phyloP scores from a whole-genome alignment of 2,797 vertebrate genomes.

The Neopelma chrysocephalum region DNA sequence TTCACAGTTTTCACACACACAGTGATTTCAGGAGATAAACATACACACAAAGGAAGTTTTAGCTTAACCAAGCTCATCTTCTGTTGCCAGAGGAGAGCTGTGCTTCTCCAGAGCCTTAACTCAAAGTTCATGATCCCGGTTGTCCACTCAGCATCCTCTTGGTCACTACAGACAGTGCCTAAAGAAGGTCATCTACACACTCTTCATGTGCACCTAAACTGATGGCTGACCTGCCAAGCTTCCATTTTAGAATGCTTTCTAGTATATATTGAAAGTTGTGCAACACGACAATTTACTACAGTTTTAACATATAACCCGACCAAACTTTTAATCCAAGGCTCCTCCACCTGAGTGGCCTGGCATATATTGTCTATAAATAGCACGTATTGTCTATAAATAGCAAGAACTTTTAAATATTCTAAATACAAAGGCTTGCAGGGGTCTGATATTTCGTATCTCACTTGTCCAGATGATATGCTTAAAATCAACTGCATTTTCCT shows the following conservation, averaged over 20 bases:
- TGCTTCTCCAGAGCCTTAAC: not conserved
- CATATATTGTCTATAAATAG: rapidly evolving
- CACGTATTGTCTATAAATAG: not conserved
- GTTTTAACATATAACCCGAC: not conserved
- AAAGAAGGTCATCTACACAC: not conserved
- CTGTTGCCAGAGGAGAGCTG: not conserved
- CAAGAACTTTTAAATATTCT: not conserved
- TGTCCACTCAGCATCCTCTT: not conserved
- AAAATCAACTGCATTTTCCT: not conserved
- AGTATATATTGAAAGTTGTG: not conserved
- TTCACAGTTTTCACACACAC: not conserved
- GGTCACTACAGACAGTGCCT: not conserved
- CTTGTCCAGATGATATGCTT: not conserved
- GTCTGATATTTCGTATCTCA: not conserved
- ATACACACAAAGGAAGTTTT: not conserved
- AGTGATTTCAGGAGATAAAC: not conserved
- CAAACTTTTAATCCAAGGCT: not conserved
- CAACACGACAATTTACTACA: not conserved
- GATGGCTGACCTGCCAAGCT: not conserved
- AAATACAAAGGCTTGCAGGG: not conserved
- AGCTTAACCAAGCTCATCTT: not conserved
- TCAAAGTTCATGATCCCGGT: not conserved
- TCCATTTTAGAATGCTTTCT: not conserved
- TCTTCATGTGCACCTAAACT: not conserved
- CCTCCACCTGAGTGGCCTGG: not conserved